Evolutionary conservation across 2,888 invertebrate genomes (phyloP), one percentile per base, ranked within the genome.

Genomic region (Cordilura impudica): DNA sequence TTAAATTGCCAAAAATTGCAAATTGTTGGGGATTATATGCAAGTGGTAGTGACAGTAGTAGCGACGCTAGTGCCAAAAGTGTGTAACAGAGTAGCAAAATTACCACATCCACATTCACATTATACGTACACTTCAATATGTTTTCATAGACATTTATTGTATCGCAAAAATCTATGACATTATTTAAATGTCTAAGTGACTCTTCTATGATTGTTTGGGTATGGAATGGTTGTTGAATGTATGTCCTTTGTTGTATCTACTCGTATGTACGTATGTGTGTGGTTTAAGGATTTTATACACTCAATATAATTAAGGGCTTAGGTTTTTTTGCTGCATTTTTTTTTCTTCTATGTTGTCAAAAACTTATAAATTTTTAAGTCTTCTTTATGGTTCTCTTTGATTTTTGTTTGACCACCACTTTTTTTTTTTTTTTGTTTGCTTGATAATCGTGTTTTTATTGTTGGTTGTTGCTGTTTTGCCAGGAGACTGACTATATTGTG

Each of bases 1-100:
- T 76, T 85, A 86, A 87, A 87, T 87, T 87, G 85, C 87, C 87
- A 86, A 88, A 87, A 87, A 86, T 87, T 87, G 87, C 87, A 87
- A 87, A 87, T 87, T 87, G 86, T 35, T 74, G 66, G 71, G 65
- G 66, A 79, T 79, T 75, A 75, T 83, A 85, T 82, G 86, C 87
- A 87, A 85, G 35, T 85, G 84, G 83, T 82, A 72, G 76, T 66
- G 71, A 6, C 70, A 79, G 82, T 69, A 75, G 39, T 18, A 14
- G 14, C 6, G 8, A 14, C 16, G 63, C 12, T 26, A 10, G 18
- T 12, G 4, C 43, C 8, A 35, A 19, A 12, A 56, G 54, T 47
- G 67, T 23, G 54, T 21, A 21, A 47, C 43, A 26, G 16, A 7
- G 31, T 39, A 35, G 65, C 35, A 4, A 39, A 12, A n/a, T 4